These are phyloP conservation scores for Hypanus sabinus DNA, from an alignment of 2,113 vertebrate genomes.

Conservation along the genomic window DNA sequence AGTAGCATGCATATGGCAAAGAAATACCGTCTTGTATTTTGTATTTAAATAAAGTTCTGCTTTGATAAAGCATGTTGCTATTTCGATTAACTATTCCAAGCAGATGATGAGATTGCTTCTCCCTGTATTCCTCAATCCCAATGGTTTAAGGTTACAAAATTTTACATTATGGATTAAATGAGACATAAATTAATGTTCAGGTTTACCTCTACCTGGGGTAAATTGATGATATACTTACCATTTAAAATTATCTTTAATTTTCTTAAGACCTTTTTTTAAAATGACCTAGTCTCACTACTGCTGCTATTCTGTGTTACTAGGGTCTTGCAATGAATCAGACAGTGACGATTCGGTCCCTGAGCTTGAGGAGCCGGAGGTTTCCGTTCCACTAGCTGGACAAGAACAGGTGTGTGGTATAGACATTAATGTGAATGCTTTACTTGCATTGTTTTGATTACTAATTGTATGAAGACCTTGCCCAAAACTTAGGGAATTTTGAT, in stretches of 20 bases:
- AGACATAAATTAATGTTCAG: not conserved
- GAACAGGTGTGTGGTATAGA: conserved; percentile 57
- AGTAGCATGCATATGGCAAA: not conserved
- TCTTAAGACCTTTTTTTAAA: not conserved
- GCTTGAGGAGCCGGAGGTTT: conserved; percentile 67
- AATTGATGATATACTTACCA: not conserved
- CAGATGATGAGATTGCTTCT: not conserved
- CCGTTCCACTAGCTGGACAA: conserved; percentile 54
- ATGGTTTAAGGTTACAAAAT: not conserved
- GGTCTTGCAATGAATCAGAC: conserved; percentile 77
- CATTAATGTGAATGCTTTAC: not conserved
- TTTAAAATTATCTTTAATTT: not conserved
- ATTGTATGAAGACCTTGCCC: not conserved
- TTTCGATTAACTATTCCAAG: not conserved
- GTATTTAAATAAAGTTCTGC: no score
- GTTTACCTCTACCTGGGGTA: not conserved
- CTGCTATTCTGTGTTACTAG: conserved; percentile 47
- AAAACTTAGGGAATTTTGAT: not conserved
- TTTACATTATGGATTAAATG: not conserved
- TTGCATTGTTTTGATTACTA: not conserved
- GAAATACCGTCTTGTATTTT: no score
- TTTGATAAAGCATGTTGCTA: no score
- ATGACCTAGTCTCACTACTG: not conserved
- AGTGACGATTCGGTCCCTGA: conserved; percentile 80
- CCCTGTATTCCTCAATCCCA: not conserved